Base-by-base conservation (phyloP, 2,888 invertebrate species). In the Margaritifera margaritifera region DNA sequence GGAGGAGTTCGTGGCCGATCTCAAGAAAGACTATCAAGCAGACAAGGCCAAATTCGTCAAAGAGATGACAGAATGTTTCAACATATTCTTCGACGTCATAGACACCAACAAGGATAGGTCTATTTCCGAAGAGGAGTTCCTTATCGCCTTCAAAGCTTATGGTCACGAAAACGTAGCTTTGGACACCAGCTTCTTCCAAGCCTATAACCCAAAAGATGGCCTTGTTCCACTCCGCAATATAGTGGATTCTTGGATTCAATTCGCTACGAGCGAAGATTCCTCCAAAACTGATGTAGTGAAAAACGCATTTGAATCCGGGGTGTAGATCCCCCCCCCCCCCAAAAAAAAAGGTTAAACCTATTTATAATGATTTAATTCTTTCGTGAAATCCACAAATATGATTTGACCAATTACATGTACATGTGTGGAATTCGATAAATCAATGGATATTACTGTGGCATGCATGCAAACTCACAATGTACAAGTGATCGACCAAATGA, bases 41-140 rank as follows among this genome's bases (percentile, higher is more conserved):
- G 72, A 79, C 66, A 78, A 75, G 59, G 65, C 55, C 0, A 66
- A 59, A 15, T 81, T 81, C 64, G 24, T 53, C 15, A 11, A 24
- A 8, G 51, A 66, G 2, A 81, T 81, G 74, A 56, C 72, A 8
- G 62, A 69, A 22, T 81, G 80, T 58, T 81, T 81, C 58, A 64
- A 78, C 24, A 60, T 22, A 22, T 69, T 81, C 31, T 79, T 81
- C 55, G 76, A 79, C 62, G 80, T 81, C 11, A 81, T 81, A 42
- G 80, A 81, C 50, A 79, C 80, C 22, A 79, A 81, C 64, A 71
- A 79, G 56, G 80, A 81, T 59, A 70, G 78, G 57, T 76, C 76
- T 11, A 81, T 81, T 53, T 77, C 78, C 53, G 71, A 77, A 50
- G 74, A 78, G 6, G 80, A 81, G 59, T 81, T 81, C 52, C 71